These are phyloP conservation scores for Gallinago stenura DNA, from an alignment of 2,797 vertebrate species.

Conservation along the genomic window DNA sequence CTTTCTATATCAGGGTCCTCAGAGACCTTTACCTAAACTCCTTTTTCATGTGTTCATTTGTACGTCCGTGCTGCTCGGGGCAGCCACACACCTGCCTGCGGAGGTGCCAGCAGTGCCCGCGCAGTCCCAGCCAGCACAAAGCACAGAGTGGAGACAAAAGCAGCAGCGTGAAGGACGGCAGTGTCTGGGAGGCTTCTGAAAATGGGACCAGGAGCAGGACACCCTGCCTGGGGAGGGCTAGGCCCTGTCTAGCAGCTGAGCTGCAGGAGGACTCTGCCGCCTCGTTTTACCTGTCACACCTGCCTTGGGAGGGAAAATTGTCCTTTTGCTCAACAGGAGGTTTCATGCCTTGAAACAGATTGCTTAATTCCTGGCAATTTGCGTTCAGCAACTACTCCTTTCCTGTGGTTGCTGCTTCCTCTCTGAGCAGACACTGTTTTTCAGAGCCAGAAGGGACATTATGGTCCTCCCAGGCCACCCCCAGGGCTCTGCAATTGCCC, in stretches of 20 bases:
- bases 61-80: fast-evolving
- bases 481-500: background rate
- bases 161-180: fast-evolving
- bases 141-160: background rate
- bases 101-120: fast-evolving
- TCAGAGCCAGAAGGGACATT: background rate
- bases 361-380: conserved; percentile 31
- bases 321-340: conserved; percentile 35
- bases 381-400: background rate
- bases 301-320: background rate
- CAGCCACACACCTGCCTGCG: fast-evolving
- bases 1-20: background rate
- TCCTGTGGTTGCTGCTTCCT: conserved; percentile 38
- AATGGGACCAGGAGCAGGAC: background rate
- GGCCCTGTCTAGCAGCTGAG: background rate
- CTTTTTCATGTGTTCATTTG: background rate
- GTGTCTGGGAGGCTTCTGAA: background rate
- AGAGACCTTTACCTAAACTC: background rate
- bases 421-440: background rate
- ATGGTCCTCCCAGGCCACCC: background rate
- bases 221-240: background rate
- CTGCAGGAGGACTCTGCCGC: background rate
- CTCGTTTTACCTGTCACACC: background rate
- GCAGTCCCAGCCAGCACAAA: background rate
- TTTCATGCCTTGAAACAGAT: conserved; percentile 3